Evolutionary conservation across 2,888 invertebrate genomes (phyloP).

Genomic region (Leptothorax acervorum): DNA sequence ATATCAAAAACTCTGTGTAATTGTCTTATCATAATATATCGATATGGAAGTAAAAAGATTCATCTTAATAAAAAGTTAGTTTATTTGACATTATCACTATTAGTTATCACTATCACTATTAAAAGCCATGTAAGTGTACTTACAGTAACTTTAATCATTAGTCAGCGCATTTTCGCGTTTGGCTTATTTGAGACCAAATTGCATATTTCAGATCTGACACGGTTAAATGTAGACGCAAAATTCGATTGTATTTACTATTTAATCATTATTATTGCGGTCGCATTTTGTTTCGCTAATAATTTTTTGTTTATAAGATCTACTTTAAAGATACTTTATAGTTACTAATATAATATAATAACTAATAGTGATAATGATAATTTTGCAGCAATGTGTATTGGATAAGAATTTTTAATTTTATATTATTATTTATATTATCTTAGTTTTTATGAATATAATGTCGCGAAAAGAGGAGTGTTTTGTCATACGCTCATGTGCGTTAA

Average conservation of each 20-base stretch:
- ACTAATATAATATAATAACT: background rate
- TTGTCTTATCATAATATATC: conserved; percentile 1
- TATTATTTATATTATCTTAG: background rate
- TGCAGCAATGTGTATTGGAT: background rate
- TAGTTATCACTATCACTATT: too few species aligned
- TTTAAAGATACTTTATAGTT: background rate
- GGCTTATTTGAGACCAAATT: conserved; percentile 64
- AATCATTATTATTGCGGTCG: background rate
- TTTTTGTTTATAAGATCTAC: background rate
- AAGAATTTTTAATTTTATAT: conserved; percentile 18
- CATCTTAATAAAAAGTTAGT: conserved; percentile 71
- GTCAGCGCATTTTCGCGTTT: conserved; percentile 18
- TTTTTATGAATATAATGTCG: conserved; percentile 1
- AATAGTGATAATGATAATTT: background rate
- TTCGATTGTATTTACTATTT: background rate
- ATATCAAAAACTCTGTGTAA: background rate
- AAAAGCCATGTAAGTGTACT: too few species aligned
- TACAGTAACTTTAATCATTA: conserved; percentile 55
- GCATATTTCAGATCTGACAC: conserved; percentile 40
- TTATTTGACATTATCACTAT: too few species aligned
- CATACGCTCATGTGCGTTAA: background rate
- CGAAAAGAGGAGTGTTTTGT: background rate
- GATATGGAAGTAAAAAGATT: conserved; percentile 42
- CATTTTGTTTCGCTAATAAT: background rate
- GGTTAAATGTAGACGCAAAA: background rate